Evolutionary conservation across 2,797 vertebrate species (phyloP).

Genomic region (Myripristis murdjan): DNA sequence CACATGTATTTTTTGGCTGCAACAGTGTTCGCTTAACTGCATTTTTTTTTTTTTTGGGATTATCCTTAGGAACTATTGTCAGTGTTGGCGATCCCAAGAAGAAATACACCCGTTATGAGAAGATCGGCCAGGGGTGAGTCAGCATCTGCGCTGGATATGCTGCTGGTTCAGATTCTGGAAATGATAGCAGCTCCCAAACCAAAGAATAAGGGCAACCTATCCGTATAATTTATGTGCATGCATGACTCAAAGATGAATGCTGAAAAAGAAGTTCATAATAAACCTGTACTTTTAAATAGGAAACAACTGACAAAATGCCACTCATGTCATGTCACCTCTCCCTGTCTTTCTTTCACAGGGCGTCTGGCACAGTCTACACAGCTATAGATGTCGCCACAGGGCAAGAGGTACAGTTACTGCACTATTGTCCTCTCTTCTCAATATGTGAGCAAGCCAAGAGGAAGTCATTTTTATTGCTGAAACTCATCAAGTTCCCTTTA

Average conservation of each 20-base stretch:
- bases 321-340: background rate
- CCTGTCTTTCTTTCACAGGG: conserved; percentile 80
- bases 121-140: conserved; percentile 98
- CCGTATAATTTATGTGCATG: background rate
- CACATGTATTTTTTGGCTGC: conserved; percentile 2
- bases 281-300: background rate
- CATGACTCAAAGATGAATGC: background rate
- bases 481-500: background rate
- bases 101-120: conserved; percentile 98
- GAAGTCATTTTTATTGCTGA: background rate
- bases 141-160: background rate
- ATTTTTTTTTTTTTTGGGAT: background rate
- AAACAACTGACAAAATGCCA: background rate
- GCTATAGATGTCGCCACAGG: conserved; percentile 97
- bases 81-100: conserved; percentile 99
- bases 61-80: conserved; percentile 88
- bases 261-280: no score
- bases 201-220: background rate
- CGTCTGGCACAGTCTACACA: conserved; percentile 98
- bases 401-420: conserved; percentile 90
- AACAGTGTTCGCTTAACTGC: background rate
- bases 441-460: background rate
- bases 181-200: background rate
- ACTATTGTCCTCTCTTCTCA: background rate
- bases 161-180: background rate